Evolutionary conservation across 2,113 vertebrate species (phyloP).

Genomic region (Cyprinodon tularosa): DNA sequence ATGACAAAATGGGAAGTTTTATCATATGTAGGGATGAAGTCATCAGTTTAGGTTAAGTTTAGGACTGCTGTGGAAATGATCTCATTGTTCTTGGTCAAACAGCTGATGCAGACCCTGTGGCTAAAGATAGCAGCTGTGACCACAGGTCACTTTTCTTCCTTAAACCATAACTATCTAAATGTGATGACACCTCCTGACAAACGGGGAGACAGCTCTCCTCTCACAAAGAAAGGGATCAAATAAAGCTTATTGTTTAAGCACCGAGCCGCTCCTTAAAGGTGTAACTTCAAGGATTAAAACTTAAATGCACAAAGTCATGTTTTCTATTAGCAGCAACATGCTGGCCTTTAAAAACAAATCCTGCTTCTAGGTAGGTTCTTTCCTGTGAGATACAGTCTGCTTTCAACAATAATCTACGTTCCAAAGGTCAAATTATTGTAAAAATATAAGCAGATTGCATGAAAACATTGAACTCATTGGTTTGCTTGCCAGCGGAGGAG

Average conservation of each 20-base stretch:
- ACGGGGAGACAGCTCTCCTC: neutral
- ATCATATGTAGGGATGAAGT: conserved; percentile 23
- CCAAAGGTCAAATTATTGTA: conserved; percentile 20
- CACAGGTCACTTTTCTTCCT: conserved; percentile 26
- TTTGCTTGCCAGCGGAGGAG: conserved; percentile 1
- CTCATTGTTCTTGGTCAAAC: conserved; percentile 22
- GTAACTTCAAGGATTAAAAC: conserved; percentile 4
- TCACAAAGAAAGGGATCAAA: neutral
- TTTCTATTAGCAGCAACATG: conserved; percentile 29
- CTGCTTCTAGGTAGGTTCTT: conserved; percentile 13
- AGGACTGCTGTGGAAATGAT: conserved; percentile 31
- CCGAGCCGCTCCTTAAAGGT: neutral
- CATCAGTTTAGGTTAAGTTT: neutral
- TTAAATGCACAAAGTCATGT: conserved; percentile 24
- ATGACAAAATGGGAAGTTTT: neutral
- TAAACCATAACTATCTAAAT: conserved; percentile 5
- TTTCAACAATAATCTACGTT: conserved; percentile 23
- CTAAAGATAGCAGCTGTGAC: conserved; percentile 44
- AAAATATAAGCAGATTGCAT: conserved; percentile 2
- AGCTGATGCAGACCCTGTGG: conserved; percentile 23
- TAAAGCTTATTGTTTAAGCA: neutral
- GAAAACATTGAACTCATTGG: neutral
- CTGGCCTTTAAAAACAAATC: conserved; percentile 21
- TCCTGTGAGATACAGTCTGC: conserved; percentile 17
- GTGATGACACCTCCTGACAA: conserved; percentile 29